Base-by-base conservation (phyloP, 2,113 vertebrate genomes). In the Clarias magur region DNA sequence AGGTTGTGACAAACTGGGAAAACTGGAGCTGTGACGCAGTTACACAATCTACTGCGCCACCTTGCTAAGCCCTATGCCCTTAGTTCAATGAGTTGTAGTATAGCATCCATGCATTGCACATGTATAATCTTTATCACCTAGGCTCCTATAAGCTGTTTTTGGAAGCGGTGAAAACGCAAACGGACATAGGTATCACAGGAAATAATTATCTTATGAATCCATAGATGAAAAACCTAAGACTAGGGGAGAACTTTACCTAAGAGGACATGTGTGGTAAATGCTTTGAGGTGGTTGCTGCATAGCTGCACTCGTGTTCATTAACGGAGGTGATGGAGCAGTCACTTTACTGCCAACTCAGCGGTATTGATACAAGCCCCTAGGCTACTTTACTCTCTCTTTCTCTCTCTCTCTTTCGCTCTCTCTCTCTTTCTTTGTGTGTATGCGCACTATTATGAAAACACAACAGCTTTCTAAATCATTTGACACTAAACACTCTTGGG, bases 311-410 rank as follows among this genome's bases (percentile, higher is more conserved):
- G 65, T 57, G 79, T 81, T 88, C 80, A 86, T 86, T 89, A 88
- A 60, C 57, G 56, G 80, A 30, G 72, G 63, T 83, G 83, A 87
- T 80, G 53, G 88, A 87, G 82, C 86, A 88, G 65, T 70, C 59
- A 68, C 6, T 48, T n/a, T 76, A 42, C 59, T 86, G 90, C 86
- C 80, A 30, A 85, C 85, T 88, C 87, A 87, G 89, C 89, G 8
- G 23, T 86, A 88, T 88, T 78, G 88, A 86, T 76, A 73, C 83
- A 80, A 83, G 62, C 82, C 85, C 81, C 63, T 56, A 83, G 83
- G 57, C 53, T 59, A 79, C 59, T 16, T 84, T 72, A 53, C 19
- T 68, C 16, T 85, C 68, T 62, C 19, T 68, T 10, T 85, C 48
- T 88, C 78, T 60, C 17, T 68, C 15, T 85, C 48, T 88, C 78